phyloP scores from a whole-genome alignment of 2,113 vertebrate species.

The Hypomesus transpacificus region DNA sequence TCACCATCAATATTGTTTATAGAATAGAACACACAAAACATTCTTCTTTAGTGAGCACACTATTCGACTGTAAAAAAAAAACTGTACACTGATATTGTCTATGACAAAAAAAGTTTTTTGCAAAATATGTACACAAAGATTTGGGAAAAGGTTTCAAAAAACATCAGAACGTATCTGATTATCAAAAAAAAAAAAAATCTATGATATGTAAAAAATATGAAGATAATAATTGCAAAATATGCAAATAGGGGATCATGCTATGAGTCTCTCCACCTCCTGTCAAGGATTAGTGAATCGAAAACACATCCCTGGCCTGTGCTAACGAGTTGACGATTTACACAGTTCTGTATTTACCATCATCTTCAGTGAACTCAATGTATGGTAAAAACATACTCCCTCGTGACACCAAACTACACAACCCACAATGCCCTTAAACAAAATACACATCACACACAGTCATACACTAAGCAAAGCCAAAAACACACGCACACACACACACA shows the following conservation, averaged over 20 bases:
- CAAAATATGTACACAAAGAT: not conserved
- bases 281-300: slow-evolving; percentile 16
- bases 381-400: slow-evolving; percentile 25
- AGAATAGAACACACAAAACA: not conserved
- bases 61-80: not conserved
- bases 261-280: slow-evolving; percentile 9
- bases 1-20: not conserved
- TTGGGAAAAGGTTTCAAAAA: not conserved
- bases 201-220: not conserved
- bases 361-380: slow-evolving; percentile 17
- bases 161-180: not conserved
- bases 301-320: slow-evolving; percentile 15
- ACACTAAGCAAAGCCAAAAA: slow-evolving; percentile 33
- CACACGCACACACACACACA: not conserved
- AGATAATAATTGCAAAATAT: not conserved
- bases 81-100: not conserved
- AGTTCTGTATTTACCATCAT: slow-evolving; percentile 22
- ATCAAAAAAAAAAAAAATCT: not conserved
- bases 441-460: slow-evolving; percentile 29
- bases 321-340: slow-evolving; percentile 27
- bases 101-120: not conserved
- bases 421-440: slow-evolving; percentile 18
- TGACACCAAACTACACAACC: slow-evolving; percentile 19
- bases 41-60: not conserved
- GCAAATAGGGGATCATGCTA: not conserved